Evolutionary conservation across 1,140 invertebrate species (phyloP), one percentile per base, ranked within the genome.

Genomic region (Drosophila insularis): DNA sequence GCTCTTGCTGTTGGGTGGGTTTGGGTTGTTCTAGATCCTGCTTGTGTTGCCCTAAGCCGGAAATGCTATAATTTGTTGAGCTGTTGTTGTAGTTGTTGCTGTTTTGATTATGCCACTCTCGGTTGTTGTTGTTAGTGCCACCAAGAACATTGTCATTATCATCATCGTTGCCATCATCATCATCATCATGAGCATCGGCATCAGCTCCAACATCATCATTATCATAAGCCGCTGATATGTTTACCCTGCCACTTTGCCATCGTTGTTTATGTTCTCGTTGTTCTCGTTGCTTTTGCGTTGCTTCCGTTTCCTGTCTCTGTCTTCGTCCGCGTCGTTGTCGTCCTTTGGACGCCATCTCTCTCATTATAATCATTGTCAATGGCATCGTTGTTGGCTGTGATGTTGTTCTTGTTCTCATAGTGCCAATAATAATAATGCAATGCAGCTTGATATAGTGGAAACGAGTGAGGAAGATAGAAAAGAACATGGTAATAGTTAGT

Each of bases 201-300:
- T 58, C 56, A 60, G 56, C 39, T 73, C 68, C 68, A 78, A 79
- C 74, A 58, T 81, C 71, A 65, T 65, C 46, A 61, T 56, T 59
- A 63, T 68, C 59, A 70, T 79, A 78, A 85, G 67, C 79, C 56
- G 75, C 81, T 89, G 84, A 89, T 89, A 89, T 82, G 84, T 86
- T 79, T 82, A 65, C 54, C 35, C 78, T 67, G 58, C 40, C 68
- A 62, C 70, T 68, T 59, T 66, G 71, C 21, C 63, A 50, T 58
- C 37, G 71, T 73, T 89, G 82, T 78, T 86, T 87, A 71, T 71
- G 60, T 55, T 71, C 37, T 63, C 63, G 39, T 40, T 46, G 78
- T 54, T 63, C 63, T 63, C 63, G 40, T 37, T 60, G 64, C 35
- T 58, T 37, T 53, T 40, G 62, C 53, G 40, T 35, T 54, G 32